phyloP scores from a whole-genome alignment of 1,140 invertebrate species.

The Drosophila grimshawi region DNA sequence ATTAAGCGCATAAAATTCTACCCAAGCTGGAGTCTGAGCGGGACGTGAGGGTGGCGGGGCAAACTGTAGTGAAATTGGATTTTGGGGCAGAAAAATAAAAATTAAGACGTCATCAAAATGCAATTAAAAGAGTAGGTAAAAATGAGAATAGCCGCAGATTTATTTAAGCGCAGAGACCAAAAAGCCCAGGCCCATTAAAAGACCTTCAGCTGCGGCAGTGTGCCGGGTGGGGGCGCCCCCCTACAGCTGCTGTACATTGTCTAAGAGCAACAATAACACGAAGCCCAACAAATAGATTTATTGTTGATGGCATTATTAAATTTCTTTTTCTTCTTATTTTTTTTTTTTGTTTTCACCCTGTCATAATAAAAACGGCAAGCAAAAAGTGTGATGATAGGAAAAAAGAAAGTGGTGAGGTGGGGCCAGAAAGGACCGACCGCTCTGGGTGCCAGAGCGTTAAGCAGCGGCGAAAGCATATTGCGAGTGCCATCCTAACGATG shows the following conservation, averaged over 20 bases:
- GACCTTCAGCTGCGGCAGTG: not conserved
- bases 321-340: constrained; percentile 54
- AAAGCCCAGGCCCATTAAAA: constrained; percentile 46
- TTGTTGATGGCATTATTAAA: constrained; percentile 82
- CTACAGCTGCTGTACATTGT: constrained; percentile 49
- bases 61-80: constrained; percentile 62
- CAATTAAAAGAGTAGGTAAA: constrained; percentile 82
- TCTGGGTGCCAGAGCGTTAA: constrained; percentile 33
- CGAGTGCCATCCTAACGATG: constrained; percentile 58
- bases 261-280: constrained; percentile 58
- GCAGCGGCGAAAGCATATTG: constrained; percentile 37
- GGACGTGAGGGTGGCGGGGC: not conserved
- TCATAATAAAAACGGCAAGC: constrained; percentile 67
- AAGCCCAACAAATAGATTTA: constrained; percentile 76
- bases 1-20: constrained; percentile 78
- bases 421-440: not conserved
- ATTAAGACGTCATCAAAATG: constrained; percentile 82
- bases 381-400: constrained; percentile 37
- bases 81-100: constrained; percentile 70
- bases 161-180: constrained; percentile 63
- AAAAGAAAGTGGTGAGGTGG: constrained; percentile 35
- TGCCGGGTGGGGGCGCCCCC: not conserved
- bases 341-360: constrained; percentile 39
- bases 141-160: constrained; percentile 78
- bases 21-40: constrained; percentile 7